phyloP scores from a whole-genome alignment of 2,888 invertebrate genomes.

The Phania funesta region DNA sequence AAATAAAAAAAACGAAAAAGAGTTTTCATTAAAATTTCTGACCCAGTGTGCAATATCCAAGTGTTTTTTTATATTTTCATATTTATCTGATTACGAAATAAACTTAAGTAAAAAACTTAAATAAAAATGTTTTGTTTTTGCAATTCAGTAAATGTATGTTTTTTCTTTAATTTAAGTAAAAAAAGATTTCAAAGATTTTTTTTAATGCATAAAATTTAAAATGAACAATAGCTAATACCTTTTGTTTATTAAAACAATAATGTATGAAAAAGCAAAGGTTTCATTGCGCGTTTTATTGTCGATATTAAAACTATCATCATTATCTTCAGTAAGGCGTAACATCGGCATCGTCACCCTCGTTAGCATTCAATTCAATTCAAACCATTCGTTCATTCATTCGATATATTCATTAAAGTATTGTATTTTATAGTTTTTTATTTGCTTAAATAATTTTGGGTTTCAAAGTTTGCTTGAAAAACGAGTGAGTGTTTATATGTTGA shows the following conservation, averaged over 20 bases:
- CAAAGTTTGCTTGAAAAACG: slow-evolving; percentile 19
- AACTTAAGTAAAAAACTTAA: slow-evolving; percentile 7
- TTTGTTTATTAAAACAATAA: slow-evolving; percentile 28
- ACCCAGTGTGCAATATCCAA: too few species aligned
- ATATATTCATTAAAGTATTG: slow-evolving; percentile 38
- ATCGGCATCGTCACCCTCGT: slow-evolving; percentile 8
- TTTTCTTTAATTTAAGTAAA: slow-evolving; percentile 24
- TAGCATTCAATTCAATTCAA: slow-evolving; percentile 38
- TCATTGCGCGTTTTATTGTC: slow-evolving; percentile 59
- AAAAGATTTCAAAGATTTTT: slow-evolving; percentile 9
- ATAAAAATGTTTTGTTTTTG: slow-evolving; percentile 37
- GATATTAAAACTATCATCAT: slow-evolving; percentile 36
- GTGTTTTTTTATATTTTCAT: background rate
- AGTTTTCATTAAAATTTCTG: too few species aligned
- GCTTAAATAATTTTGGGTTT: slow-evolving; percentile 26
- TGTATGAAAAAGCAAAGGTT: slow-evolving; percentile 29
- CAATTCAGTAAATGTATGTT: too few species aligned
- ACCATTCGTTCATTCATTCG: background rate
- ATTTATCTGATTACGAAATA: background rate
- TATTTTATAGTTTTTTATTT: slow-evolving; percentile 16
- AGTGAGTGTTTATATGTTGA: slow-evolving; percentile 24
- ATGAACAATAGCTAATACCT: slow-evolving; percentile 32
- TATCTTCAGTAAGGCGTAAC: slow-evolving; percentile 51
- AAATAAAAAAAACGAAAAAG: too few species aligned
- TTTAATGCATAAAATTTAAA: background rate